A percentile compares a stretch with the other conserved stretches of the same genome.
These are phyloP conservation scores for Felis chaus DNA, from an alignment of 2,113 vertebrate genomes.

Conservation along the genomic window DNA sequence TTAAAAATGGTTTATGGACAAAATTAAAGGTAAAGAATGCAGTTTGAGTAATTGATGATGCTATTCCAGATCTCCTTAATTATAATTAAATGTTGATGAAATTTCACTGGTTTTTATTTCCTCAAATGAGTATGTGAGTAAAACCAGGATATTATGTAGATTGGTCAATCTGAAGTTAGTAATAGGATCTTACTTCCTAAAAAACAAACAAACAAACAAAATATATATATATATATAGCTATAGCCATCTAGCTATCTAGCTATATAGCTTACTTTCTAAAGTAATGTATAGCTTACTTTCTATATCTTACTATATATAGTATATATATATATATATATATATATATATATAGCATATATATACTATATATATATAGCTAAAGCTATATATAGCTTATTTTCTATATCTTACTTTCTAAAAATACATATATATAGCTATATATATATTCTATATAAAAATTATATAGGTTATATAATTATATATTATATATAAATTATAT, in stretches of 20 bases:
- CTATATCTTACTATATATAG: too few species aligned
- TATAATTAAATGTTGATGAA: slow-evolving; percentile 78
- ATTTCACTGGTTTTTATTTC: slow-evolving; percentile 66
- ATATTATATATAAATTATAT: too few species aligned
- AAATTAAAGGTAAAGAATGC: slow-evolving; percentile 74
- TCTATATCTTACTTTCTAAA: slow-evolving; percentile 34
- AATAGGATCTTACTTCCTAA: slow-evolving; percentile 53
- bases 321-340: too few species aligned
- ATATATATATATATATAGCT: not conserved
- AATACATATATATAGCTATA: slow-evolving; percentile 18
- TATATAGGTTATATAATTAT: too few species aligned
- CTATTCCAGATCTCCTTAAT: slow-evolving; percentile 75
- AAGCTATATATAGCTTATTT: too few species aligned
- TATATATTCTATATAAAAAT: too few species aligned
- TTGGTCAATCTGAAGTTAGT: slow-evolving; percentile 57
- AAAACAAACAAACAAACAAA: too few species aligned
- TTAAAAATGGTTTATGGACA: slow-evolving; percentile 77
- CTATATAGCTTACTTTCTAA: too few species aligned
- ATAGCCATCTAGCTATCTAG: too few species aligned
- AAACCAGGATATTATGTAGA: slow-evolving; percentile 50
- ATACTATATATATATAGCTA: too few species aligned
- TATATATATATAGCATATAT: too few species aligned
- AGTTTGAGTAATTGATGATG: slow-evolving; percentile 66
- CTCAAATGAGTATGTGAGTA: slow-evolving; percentile 47
- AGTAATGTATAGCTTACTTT: too few species aligned